Percentiles rank a stretch among this genome's conserved stretches.
Evolutionary conservation across 1,140 invertebrate species (phyloP).

Genomic region (Oscheius sp.): DNA sequence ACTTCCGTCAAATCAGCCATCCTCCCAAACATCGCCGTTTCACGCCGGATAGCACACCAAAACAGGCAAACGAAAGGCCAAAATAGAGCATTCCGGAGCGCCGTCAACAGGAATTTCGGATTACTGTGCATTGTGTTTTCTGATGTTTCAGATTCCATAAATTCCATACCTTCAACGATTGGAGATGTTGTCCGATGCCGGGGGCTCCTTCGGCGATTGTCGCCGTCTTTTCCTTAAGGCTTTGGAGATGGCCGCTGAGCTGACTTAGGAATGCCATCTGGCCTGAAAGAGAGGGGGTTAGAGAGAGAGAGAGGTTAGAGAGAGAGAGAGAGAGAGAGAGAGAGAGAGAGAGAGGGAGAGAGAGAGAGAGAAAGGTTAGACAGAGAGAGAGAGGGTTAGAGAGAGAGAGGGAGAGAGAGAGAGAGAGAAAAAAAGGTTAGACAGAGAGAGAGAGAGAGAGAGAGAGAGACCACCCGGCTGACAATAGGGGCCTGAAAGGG

Average conservation of each 20-base stretch:
- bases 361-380: not conserved
- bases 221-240: slow-evolving; percentile 11
- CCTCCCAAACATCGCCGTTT: not conserved
- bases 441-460: not conserved
- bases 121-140: not conserved
- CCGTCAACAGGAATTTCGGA: slow-evolving; percentile 1
- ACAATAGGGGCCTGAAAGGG: not conserved
- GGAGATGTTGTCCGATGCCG: not conserved
- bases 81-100: not conserved
- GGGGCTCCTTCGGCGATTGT: not conserved
- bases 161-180: not conserved
- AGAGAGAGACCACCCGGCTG: not conserved
- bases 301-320: not conserved
- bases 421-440: not conserved
- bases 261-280: slow-evolving; percentile 27
- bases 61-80: not conserved
- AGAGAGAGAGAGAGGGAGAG: not conserved
- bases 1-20: not conserved
- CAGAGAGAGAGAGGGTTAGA: not conserved
- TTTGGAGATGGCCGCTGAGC: slow-evolving; percentile 20
- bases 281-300: not conserved
- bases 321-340: not conserved
- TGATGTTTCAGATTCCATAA: not conserved
- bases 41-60: not conserved
- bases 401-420: not conserved